phyloP scores from a whole-genome alignment of 2,113 vertebrate genomes.

The Mobula hypostoma region DNA sequence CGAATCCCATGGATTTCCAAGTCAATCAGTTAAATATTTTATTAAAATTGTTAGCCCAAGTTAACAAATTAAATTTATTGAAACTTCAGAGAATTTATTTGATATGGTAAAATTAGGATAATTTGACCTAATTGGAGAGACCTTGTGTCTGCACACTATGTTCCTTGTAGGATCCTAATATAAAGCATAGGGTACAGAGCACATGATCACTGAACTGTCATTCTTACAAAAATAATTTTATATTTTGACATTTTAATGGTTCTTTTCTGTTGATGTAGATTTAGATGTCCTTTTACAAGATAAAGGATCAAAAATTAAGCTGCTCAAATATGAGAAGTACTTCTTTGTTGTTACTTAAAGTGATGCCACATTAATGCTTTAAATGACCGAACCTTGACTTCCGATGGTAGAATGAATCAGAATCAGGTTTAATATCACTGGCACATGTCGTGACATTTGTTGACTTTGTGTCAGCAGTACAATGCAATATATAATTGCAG shows the following conservation, averaged over 20 bases:
- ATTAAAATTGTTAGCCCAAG: background rate
- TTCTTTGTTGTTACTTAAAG: background rate
- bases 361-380: background rate
- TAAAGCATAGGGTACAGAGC: background rate
- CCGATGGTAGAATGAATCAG: no score
- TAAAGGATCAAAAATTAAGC: background rate
- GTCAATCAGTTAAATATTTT: background rate
- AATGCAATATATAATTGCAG: no score
- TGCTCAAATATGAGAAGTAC: background rate
- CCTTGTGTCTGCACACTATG: background rate
- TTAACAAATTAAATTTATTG: conserved; percentile 25
- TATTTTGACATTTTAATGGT: conserved; percentile 12
- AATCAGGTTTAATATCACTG: no score
- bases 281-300: background rate
- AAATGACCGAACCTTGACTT: background rate
- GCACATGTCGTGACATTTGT: no score
- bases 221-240: background rate
- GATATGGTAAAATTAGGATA: background rate
- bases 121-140: background rate
- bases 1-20: background rate
- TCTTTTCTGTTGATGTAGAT: background rate
- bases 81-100: background rate
- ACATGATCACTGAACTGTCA: background rate
- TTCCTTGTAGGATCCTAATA: conserved; percentile 1
- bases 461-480: no score